Base-by-base conservation (phyloP, 2,888 invertebrate species). In the Camponotus fellah region DNA sequence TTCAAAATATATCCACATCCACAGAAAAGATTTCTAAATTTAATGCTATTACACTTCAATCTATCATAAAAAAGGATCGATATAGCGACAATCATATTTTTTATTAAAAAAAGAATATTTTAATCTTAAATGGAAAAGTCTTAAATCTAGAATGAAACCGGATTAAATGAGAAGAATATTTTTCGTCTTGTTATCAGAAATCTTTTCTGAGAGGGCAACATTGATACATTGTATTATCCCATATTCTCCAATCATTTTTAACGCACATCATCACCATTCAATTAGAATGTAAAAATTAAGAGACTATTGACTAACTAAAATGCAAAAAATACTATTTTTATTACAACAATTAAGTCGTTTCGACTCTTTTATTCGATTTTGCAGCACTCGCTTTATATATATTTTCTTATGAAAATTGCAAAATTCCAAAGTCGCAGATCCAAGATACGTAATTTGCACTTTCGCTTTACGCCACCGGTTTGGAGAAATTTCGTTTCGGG, bases 401-500 rank as follows among this genome's bases (percentile, higher is more conserved):
- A 12, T n/a, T 10, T 46, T 34, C 34, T 62, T 46, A 8, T 32
- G n/a, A 62, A 3, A 75, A 64, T 17, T 40, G 17, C 10, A 14
- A 21, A 26, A 21, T 12, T 10, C 26, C 32, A 1, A 14, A 2
- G n/a, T 62, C 4, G 58, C 14, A 14, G n/a, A n/a, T 32, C 34
- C 26, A 40, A 68, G 40, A 43, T 32, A 58, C 4, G 6, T 37
- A 43, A 43, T 58, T 14, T 14, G 56, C 43, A 40, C 9, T 53
- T 32, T 32, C 14, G 9, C 14, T 56, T 56, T 43, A 60, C 17
- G 37, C 21, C 56, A n/a, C 17, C 46, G 69, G 5, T 53, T 46
- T 32, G 58, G n/a, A 0, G 26, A 26, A 2, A 26, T 26, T 26
- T 46, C 37, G 60, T 80, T 80, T 80, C 72, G 79, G 72, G 12